Base-by-base conservation (phyloP, 2,888 invertebrate species). In the Azorinus chamasolen region DNA sequence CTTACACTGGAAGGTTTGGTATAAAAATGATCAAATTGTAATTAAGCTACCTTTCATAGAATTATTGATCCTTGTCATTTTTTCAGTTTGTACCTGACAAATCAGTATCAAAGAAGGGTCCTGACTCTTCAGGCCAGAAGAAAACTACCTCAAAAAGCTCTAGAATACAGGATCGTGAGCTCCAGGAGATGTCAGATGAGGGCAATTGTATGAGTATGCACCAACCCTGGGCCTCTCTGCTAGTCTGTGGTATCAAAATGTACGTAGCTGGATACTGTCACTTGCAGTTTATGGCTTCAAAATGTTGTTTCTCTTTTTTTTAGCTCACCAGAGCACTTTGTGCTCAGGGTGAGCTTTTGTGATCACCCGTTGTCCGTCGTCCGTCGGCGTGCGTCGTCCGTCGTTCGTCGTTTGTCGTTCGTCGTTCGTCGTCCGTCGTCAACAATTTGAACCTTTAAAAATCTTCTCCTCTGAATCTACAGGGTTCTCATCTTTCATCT, bases 171-270 rank as follows among this genome's bases (percentile, higher is more conserved):
- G 97, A 97, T 90, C 94, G 95, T 50, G 95, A 96, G 91, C 93
- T 96, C 61, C 95, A 96, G 88, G 96, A 96, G 94, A 96, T 97
- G 95, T 95, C 95, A 51, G 98, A 98, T 93, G 94, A 96, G 84
- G 98, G 98, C 1, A 94, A 95, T 86, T 99, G 98, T 92, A 93
- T 99, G 16, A 97, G 97, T 86, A 96, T 99, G 96, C 98, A 98
- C 93, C 99, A 99, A 91, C 99, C 99, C 0, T 98, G 97, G 95
- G 99, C 99, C 0, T 97, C 97, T 0, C 94, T 99, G 39, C 94
- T 99, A 0, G 95, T 98, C 0, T 95, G 96, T n/a, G 99, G 98
- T 61, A 97, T 99, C 84, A 99, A 99, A 94, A 95, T 95, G 97
- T 93, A 84, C 86, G 89, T 66, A 12, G 46, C 6, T 27, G 25